phyloP scores from a whole-genome alignment of 2,888 invertebrate genomes.

The Hirtodrosophila confusa region DNA sequence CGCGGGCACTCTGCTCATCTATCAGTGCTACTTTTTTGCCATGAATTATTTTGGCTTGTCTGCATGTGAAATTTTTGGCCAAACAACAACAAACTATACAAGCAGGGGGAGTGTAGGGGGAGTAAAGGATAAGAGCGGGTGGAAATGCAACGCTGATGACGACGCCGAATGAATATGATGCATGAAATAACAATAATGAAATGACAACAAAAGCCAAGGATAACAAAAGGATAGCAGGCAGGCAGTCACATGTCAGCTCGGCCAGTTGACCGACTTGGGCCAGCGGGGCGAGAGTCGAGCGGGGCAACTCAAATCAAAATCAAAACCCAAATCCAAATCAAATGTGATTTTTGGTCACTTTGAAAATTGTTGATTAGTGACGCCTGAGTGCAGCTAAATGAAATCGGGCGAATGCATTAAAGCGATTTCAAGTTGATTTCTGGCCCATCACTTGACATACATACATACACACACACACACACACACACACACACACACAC shows the following conservation, averaged over 20 bases:
- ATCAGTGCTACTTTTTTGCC: slow-evolving; percentile 53
- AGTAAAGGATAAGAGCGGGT: neutral
- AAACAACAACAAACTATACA: slow-evolving; percentile 47
- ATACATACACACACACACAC: slow-evolving; percentile 9
- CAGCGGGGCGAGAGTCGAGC: neutral
- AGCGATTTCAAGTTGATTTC: slow-evolving; percentile 43
- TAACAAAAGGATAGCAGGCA: slow-evolving; percentile 64
- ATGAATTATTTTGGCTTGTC: slow-evolving; percentile 69
- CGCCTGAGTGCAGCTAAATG: slow-evolving; percentile 64
- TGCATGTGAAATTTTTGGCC: slow-evolving; percentile 72
- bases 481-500: neutral
- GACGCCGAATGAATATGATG: slow-evolving; percentile 67
- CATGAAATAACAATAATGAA: slow-evolving; percentile 79
- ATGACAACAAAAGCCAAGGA: slow-evolving; percentile 77
- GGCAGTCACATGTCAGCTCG: slow-evolving; percentile 35
- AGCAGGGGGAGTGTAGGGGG: neutral
- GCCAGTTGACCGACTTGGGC: slow-evolving; percentile 50
- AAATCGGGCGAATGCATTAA: slow-evolving; percentile 45
- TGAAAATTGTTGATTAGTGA: slow-evolving; percentile 78
- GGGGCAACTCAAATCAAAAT: slow-evolving; percentile 34
- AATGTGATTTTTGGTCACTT: slow-evolving; percentile 76
- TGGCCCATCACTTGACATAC: slow-evolving; percentile 36
- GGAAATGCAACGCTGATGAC: slow-evolving; percentile 23
- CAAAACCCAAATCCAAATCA: slow-evolving; percentile 60
- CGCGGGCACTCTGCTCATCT: slow-evolving; percentile 6